A percentile compares a stretch with the other conserved stretches of the same genome.
Evolutionary conservation across 35 echinoderm and acorn worm genomes (phyloP).

Genomic region (Diadema setosum): DNA sequence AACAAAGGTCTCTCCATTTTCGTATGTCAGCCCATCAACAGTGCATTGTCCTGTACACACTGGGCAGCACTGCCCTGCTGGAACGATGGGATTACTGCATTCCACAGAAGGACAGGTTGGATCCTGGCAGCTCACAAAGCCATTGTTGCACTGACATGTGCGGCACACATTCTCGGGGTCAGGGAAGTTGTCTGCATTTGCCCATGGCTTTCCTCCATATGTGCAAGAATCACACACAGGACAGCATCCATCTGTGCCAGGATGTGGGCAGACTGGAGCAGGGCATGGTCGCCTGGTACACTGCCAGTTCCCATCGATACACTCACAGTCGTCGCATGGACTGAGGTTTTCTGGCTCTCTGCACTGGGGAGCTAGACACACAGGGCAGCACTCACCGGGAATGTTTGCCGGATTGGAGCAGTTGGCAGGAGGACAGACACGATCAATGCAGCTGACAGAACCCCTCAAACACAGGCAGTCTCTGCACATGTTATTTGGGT

Average conservation of each 20-base stretch:
- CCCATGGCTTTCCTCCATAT: conserved; percentile 89
- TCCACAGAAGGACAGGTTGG: conserved; percentile 48
- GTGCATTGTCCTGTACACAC: conserved; percentile 81
- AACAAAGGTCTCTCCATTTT: conserved; percentile 78
- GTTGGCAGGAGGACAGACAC: conserved; percentile 43
- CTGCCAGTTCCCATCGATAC: conserved; percentile 68
- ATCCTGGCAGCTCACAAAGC: conserved; percentile 65
- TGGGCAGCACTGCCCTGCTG: conserved; percentile 90
- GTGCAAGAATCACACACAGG: conserved; percentile 77
- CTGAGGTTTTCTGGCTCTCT: conserved; percentile 57
- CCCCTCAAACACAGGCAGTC: conserved; percentile 86
- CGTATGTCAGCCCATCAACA: conserved; percentile 67
- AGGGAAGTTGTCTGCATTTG: conserved; percentile 71
- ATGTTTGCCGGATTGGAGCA: conserved; percentile 51
- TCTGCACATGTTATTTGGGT: conserved; percentile 78
- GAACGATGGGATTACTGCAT: conserved; percentile 66
- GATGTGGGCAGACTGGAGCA: conserved; percentile 54
- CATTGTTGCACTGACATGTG: conserved; percentile 75
- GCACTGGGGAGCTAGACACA: conserved; percentile 41
- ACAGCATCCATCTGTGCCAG: conserved; percentile 81
- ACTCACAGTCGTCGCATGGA: conserved; percentile 84
- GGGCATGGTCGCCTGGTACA: conserved; percentile 48
- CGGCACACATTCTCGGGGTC: conserved; percentile 77
- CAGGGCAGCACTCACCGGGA: conserved; percentile 89
- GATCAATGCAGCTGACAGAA: conserved; percentile 64